Conservation (phyloP, 2,797 vertebrate species). For the Hydrophis major region DNA sequence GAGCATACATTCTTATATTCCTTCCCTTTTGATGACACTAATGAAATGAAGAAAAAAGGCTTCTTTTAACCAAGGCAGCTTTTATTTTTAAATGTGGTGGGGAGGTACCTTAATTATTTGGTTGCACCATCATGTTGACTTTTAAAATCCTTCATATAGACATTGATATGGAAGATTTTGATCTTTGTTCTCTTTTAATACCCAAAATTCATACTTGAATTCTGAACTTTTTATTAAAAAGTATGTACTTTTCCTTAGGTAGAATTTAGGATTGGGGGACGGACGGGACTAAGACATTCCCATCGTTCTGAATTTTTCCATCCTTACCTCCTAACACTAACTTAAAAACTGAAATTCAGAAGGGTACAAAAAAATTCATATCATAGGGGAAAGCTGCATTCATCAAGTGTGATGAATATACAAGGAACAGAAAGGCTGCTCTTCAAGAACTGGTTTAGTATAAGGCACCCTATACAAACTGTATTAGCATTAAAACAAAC, state of each 20-base stretch:
- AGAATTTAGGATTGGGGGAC: neutral
- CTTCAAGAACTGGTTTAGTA: neutral
- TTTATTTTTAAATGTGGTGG: neutral
- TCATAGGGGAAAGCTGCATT: slow-evolving; percentile 8
- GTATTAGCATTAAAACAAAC: neutral
- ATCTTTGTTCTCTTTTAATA: neutral
- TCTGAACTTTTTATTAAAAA: neutral
- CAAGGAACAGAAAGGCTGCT: neutral
- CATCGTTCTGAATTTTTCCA: neutral
- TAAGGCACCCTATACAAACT: too few relatives aligned
- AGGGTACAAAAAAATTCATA: neutral
- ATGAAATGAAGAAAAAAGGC: neutral
- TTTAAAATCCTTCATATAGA: neutral
- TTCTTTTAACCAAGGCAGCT: neutral
- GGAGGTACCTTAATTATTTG: neutral
- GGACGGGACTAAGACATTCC: accelerated
- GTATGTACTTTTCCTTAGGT: neutral
- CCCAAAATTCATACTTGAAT: neutral
- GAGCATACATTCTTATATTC: neutral
- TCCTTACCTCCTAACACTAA: neutral
- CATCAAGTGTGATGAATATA: neutral
- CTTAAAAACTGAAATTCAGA: neutral
- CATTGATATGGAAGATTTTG: neutral
- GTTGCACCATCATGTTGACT: neutral
- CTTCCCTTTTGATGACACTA: neutral